phyloP scores from a whole-genome alignment of 2,797 vertebrate species.

The Trachops cirrhosus region DNA sequence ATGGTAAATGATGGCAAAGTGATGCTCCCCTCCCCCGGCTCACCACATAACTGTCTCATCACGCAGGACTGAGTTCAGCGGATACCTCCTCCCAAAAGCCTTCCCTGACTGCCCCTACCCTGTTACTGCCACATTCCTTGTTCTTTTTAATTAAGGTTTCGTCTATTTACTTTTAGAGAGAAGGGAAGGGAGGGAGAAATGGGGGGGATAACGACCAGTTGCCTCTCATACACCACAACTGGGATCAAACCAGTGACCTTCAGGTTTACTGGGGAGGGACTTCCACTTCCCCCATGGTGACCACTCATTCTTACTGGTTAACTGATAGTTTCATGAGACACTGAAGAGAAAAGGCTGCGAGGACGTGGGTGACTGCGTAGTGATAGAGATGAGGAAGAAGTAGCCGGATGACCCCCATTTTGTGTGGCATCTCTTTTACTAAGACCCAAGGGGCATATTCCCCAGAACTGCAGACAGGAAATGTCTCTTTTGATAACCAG shows the following conservation, averaged over 20 bases:
- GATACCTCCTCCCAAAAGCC: not conserved
- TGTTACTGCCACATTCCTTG: not conserved
- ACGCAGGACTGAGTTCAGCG: not conserved
- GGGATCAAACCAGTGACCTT: too few species aligned
- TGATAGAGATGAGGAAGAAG: not conserved
- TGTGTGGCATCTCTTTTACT: not conserved
- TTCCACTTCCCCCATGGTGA: not conserved
- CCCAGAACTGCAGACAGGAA: too few species aligned
- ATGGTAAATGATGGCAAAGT: not conserved
- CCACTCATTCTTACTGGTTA: not conserved
- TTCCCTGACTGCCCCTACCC: not conserved
- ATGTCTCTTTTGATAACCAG: too few species aligned
- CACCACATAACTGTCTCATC: not conserved
- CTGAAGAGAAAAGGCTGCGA: not conserved
- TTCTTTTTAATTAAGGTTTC: not conserved
- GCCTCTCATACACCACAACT: too few species aligned
- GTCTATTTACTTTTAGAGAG: not conserved
- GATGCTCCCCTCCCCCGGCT: not conserved
- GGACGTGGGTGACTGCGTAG: not conserved
- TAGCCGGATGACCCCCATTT: not conserved
- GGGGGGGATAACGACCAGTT: too few species aligned
- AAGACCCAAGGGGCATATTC: too few species aligned
- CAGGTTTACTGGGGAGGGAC: not conserved
- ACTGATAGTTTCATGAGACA: not conserved
- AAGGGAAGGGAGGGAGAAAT: not conserved